Evolutionary conservation across 1,140 invertebrate species (phyloP).

Genomic region (Watersipora subatra): DNA sequence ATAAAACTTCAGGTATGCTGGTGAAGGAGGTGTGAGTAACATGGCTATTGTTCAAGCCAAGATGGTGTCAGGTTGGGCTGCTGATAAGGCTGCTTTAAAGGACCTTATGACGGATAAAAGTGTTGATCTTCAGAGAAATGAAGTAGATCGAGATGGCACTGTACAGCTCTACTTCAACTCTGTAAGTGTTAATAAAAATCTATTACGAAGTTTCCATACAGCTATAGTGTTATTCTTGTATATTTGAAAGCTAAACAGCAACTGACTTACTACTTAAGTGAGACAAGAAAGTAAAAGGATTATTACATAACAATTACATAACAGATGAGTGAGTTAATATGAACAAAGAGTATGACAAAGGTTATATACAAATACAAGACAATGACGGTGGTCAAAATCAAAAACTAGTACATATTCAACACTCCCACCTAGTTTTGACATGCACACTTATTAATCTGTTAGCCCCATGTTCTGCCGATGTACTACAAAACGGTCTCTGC

Average conservation of each 20-base stretch:
- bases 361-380: no score
- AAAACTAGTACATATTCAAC: no score
- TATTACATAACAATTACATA: no score
- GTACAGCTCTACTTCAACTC: slow-evolving; percentile 71
- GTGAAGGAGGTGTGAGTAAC: slow-evolving; percentile 43
- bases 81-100: slow-evolving; percentile 56
- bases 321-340: no score
- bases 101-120: neutral
- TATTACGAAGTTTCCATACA: neutral
- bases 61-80: slow-evolving; percentile 69
- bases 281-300: no score
- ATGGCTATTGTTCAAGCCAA: slow-evolving; percentile 80
- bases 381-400: no score
- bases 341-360: no score
- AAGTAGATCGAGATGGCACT: slow-evolving; percentile 52
- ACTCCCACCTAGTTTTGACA: no score
- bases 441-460: no score
- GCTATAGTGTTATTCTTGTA: neutral
- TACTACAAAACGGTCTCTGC: no score
- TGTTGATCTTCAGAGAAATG: slow-evolving; percentile 52
- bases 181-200: slow-evolving; percentile 19
- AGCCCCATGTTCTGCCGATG: no score
- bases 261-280: neutral
- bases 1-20: slow-evolving; percentile 33
- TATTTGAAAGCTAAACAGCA: no score